Conservation (phyloP, 2,888 invertebrate species). For the Meteorus colon region DNA sequence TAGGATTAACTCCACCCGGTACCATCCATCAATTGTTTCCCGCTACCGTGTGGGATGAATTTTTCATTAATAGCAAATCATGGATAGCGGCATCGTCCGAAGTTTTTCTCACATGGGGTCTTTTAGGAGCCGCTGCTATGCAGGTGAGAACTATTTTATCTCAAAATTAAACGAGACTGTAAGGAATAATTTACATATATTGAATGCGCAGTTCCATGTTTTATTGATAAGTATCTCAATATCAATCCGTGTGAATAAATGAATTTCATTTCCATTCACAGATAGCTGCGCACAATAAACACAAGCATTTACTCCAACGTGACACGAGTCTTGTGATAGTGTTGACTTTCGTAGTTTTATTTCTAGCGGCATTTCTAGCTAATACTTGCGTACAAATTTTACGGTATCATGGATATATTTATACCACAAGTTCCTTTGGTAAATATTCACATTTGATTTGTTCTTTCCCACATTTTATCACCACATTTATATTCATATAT, state of each 20-base stretch:
- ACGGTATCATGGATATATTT: conserved; percentile 82
- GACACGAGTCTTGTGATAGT: conserved; percentile 82
- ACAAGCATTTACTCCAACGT: conserved; percentile 79
- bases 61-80: conserved; percentile 88
- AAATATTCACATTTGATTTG: conserved; percentile 66
- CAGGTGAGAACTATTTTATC: conserved; percentile 72
- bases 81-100: conserved; percentile 94
- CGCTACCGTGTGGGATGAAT: conserved; percentile 88
- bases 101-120: conserved; percentile 90
- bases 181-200: neutral
- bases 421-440: conserved; percentile 91
- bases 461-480: neutral
- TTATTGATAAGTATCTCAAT: neutral
- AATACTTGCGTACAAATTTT: conserved; percentile 88
- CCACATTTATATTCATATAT: neutral
- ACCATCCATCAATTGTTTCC: conserved; percentile 83
- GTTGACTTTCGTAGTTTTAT: conserved; percentile 83
- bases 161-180: no score
- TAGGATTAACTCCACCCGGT: conserved; percentile 82
- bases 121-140: conserved; percentile 87
- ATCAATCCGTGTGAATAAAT: conserved; percentile 51
- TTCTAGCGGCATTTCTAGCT: conserved; percentile 86
- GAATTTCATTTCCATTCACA: conserved; percentile 52
- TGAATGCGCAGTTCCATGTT: neutral
- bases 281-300: conserved; percentile 83